phyloP scores from a whole-genome alignment of 2,797 vertebrate species.

The Microctenopoma steveboyesi region DNA sequence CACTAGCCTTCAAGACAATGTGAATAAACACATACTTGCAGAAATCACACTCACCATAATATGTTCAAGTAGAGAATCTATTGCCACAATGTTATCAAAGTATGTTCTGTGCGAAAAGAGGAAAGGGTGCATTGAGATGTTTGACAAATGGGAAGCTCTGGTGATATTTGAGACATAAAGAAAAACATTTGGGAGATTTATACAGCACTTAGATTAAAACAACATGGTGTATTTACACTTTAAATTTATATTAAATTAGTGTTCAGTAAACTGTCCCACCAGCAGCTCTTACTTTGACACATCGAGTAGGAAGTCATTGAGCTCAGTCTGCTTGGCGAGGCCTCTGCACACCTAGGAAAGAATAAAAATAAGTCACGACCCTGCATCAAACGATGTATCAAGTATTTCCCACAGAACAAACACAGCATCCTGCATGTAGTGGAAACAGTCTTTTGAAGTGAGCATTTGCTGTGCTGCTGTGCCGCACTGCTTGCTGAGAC shows the following conservation, averaged over 20 bases:
- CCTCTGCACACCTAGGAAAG: constrained; percentile 92
- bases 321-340: constrained; percentile 97
- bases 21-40: constrained; percentile 69
- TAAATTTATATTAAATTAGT: constrained; percentile 1
- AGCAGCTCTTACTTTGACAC: constrained; percentile 95
- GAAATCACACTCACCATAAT: constrained; percentile 94
- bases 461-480: constrained; percentile 30
- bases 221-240: constrained; percentile 20
- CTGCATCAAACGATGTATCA: constrained; percentile 4
- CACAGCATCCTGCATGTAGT: constrained; percentile 33
- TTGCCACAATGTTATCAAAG: constrained; percentile 99
- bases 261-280: constrained; percentile 19
- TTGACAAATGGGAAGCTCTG: constrained; percentile 73
- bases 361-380: constrained; percentile 44
- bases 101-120: constrained; percentile 92
- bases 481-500: constrained; percentile 31
- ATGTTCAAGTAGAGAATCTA: constrained; percentile 99
- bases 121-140: constrained; percentile 72
- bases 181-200: too few species aligned
- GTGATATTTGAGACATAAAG: constrained; percentile 3
- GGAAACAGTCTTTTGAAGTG: constrained; percentile 53
- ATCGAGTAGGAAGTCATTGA: constrained; percentile 99
- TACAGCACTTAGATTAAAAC: constrained; percentile 7
- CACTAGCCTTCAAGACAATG: constrained; percentile 63
- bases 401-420: constrained; percentile 31